Evolutionary conservation across 2,113 vertebrate genomes (phyloP).

Genomic region (Larimichthys crocea): DNA sequence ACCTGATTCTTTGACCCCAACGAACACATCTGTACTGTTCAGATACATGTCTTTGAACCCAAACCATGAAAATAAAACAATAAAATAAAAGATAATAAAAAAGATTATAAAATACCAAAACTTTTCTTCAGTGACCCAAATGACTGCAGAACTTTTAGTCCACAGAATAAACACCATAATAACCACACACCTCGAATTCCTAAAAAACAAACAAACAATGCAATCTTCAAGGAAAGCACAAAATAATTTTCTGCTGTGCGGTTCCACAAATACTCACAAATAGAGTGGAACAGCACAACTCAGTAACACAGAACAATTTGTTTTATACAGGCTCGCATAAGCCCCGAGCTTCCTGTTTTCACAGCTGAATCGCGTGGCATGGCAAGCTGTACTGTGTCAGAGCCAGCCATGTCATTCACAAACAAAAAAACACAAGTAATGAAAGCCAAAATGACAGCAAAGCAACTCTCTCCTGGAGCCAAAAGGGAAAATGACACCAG

Average conservation of each 20-base stretch:
- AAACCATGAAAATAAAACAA: not conserved
- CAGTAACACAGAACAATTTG: slow-evolving; percentile 27
- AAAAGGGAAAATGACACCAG: slow-evolving; percentile 37
- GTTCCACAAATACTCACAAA: slow-evolving; percentile 24
- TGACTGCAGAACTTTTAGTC: not conserved
- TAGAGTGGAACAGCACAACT: not conserved
- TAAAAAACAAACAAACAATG: not conserved
- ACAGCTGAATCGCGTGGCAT: slow-evolving; percentile 26
- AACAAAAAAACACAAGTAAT: slow-evolving; percentile 38
- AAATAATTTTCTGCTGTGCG: slow-evolving; percentile 8
- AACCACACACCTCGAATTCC: not conserved
- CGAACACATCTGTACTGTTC: not conserved
- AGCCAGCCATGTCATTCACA: slow-evolving; percentile 33
- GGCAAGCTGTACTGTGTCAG: slow-evolving; percentile 25
- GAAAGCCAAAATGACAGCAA: slow-evolving; percentile 47
- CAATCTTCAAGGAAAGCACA: not conserved
- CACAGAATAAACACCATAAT: slow-evolving; percentile 1
- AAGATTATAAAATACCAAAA: not conserved
- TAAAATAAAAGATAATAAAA: too few relatives aligned
- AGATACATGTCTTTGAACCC: not conserved
- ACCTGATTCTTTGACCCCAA: not conserved
- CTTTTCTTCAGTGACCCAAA: slow-evolving; percentile 5
- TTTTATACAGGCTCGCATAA: slow-evolving; percentile 11
- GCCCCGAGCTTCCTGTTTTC: slow-evolving; percentile 26
- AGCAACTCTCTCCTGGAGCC: slow-evolving; percentile 28